Percentiles rank a stretch among this genome's conserved stretches.
These are phyloP conservation scores for Cryptotis parvus DNA, from an alignment of 2,113 vertebrate genomes.

Conservation along the genomic window DNA sequence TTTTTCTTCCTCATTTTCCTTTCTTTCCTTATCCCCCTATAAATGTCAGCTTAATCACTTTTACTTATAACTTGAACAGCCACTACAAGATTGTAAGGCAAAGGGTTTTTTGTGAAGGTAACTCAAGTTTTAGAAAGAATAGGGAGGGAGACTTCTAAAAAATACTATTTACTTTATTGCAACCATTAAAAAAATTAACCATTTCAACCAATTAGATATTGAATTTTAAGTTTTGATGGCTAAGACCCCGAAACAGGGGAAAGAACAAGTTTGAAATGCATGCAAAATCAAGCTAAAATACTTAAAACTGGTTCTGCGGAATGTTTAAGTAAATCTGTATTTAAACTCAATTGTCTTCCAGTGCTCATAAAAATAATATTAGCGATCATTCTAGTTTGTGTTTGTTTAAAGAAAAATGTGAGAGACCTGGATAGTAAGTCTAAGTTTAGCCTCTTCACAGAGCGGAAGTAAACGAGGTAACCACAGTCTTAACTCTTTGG, in stretches of 20 bases:
- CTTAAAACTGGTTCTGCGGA: neutral
- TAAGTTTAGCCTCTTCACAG: neutral
- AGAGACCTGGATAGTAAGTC: neutral
- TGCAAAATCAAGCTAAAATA: neutral
- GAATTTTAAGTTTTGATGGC: neutral
- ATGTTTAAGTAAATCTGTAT: conserved; percentile 4
- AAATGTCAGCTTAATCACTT: neutral
- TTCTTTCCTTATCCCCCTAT: neutral
- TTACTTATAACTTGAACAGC: neutral
- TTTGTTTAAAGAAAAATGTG: neutral
- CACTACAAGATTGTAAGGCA: neutral
- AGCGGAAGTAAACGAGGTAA: neutral
- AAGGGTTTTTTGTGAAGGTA: neutral
- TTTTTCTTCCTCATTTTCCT: no score
- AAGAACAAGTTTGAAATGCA: neutral
- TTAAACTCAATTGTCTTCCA: conserved; percentile 4
- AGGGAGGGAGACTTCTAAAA: neutral
- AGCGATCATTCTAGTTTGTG: neutral
- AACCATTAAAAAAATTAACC: neutral
- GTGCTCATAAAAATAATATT: neutral
- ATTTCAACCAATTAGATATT: neutral
- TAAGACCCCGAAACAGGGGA: neutral
- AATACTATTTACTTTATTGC: neutral
- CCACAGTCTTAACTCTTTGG: neutral
- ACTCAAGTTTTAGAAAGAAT: conserved; percentile 1